Percentiles rank a stretch among this genome's conserved stretches.
Evolutionary conservation across 2,113 vertebrate genomes (phyloP).

Genomic region (rat (Rattus norvegicus)): GRCr8 NC_086023.1:126747501-126748000

Average conservation of each 20-base stretch:
- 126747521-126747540: conserved; percentile 29
- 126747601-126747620: not conserved
- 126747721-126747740: not conserved
- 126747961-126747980: not conserved
- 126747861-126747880: not conserved
- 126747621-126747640: not conserved
- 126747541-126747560: not conserved
- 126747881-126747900: not conserved
- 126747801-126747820: not conserved
- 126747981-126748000: not conserved
- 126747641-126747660: not conserved
- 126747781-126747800: not conserved
- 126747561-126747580: conserved; percentile 25
- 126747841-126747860: not conserved
- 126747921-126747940: not conserved
- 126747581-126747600: not conserved
- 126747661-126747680: not conserved
- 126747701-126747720: not conserved
- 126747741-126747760: not conserved
- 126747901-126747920: not conserved
- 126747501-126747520: not conserved
- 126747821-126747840: not conserved
- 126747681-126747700: not conserved
- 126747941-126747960: not conserved
- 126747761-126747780: not conserved